Evolutionary conservation across 1,140 invertebrate genomes (phyloP).

Genomic region (Drosophila asahinai): DNA sequence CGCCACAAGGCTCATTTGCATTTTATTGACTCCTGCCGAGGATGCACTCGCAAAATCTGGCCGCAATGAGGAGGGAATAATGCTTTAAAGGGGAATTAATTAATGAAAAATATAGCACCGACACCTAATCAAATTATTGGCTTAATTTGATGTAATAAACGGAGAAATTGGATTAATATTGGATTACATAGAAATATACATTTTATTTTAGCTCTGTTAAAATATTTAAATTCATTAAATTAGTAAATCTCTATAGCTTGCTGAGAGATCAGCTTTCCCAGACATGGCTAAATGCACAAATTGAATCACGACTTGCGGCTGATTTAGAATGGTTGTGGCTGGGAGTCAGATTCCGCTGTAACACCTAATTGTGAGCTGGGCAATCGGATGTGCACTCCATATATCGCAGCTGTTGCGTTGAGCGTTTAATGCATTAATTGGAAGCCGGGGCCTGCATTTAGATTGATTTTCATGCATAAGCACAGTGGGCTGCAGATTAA

Average conservation of each 20-base stretch:
- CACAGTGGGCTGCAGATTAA: constrained; percentile 12
- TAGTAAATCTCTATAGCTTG: too few relatives aligned
- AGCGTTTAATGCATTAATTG: constrained; percentile 64
- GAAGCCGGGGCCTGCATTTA: constrained; percentile 52
- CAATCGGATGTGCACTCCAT: not conserved
- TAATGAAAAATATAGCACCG: not conserved
- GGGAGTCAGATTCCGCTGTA: not conserved
- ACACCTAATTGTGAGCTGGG: constrained; percentile 15
- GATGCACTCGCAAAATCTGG: constrained; percentile 2
- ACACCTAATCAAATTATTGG: not conserved
- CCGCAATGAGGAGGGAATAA: not conserved
- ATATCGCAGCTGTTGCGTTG: not conserved
- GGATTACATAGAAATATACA: not conserved
- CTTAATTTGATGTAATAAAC: too few relatives aligned
- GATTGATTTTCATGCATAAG: constrained; percentile 59
- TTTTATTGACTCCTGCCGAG: constrained; percentile 39
- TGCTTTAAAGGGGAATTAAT: not conserved
- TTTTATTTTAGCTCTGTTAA: too few relatives aligned
- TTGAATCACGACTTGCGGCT: constrained; percentile 7
- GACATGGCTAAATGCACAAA: constrained; percentile 11
- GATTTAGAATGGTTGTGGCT: constrained; percentile 1
- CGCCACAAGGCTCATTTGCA: constrained; percentile 47
- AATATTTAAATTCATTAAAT: too few relatives aligned
- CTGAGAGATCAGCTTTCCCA: too few relatives aligned
- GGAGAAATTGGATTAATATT: not conserved